Conservation (phyloP, 2,797 vertebrate genomes). For the Hydrocynus forskahlii region DNA sequence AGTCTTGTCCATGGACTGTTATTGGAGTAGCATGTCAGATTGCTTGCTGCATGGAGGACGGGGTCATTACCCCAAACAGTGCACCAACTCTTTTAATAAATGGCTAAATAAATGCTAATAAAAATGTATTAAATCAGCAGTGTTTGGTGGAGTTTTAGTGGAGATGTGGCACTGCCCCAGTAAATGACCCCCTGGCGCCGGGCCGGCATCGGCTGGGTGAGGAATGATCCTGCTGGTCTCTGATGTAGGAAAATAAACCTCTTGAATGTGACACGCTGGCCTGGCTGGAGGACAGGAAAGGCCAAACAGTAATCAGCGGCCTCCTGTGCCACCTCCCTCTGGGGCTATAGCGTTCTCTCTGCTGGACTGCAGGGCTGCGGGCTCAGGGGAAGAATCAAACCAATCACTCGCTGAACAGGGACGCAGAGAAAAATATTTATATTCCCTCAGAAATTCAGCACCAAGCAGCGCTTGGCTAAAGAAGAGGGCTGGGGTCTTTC, state of each 20-base stretch:
- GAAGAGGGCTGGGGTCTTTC: conserved; percentile 18
- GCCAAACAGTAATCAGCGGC: conserved; percentile 77
- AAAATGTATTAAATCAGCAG: neutral
- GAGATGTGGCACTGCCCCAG: neutral
- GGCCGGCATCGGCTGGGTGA: conserved; percentile 59
- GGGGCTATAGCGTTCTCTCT: conserved; percentile 71
- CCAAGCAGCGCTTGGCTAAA: conserved; percentile 26
- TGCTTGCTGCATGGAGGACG: no score
- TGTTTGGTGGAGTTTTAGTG: neutral
- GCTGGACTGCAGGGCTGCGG: conserved; percentile 40
- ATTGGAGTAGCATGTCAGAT: no score
- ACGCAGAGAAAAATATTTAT: conserved; percentile 56
- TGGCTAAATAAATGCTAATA: neutral
- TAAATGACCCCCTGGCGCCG: neutral
- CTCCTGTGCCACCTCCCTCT: conserved; percentile 64
- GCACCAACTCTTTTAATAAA: no score
- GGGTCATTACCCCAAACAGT: no score
- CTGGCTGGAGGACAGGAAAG: conserved; percentile 75
- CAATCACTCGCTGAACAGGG: conserved; percentile 29
- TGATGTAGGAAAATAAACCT: conserved; percentile 64
- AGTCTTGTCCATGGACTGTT: no score
- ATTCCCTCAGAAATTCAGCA: conserved; percentile 49
- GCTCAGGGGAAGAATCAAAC: conserved; percentile 47
- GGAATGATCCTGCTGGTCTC: conserved; percentile 68
- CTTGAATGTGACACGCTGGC: conserved; percentile 73